Percentiles rank a stretch among this genome's conserved stretches.
Evolutionary conservation across 2,797 vertebrate genomes (phyloP).

Genomic region (Octomys mimax): DNA sequence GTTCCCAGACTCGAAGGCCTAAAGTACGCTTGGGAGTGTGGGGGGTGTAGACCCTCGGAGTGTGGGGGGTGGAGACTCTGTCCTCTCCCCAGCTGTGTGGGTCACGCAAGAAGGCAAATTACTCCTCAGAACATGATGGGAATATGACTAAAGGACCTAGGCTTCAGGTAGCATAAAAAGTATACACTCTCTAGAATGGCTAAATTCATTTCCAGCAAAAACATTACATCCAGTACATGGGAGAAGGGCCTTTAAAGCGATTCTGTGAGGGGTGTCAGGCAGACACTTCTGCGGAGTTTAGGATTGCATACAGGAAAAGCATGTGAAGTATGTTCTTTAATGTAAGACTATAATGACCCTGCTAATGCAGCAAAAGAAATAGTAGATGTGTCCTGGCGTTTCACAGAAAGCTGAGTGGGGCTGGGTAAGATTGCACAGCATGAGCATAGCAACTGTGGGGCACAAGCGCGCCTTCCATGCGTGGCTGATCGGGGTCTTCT

Average conservation of each 20-base stretch:
- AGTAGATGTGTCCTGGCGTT: neutral
- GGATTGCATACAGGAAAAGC: neutral
- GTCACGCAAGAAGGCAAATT: accelerated
- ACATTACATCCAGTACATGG: neutral
- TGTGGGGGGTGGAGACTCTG: neutral
- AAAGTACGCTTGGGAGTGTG: neutral
- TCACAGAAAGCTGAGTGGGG: neutral
- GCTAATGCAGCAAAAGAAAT: neutral
- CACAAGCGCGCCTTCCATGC: no score
- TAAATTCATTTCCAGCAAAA: neutral
- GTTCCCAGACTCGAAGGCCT: neutral
- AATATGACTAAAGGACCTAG: neutral
- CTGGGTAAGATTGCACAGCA: neutral
- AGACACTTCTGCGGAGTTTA: neutral
- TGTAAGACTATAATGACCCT: neutral
- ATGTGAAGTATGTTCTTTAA: neutral
- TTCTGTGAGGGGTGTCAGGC: neutral
- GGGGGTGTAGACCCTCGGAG: neutral
- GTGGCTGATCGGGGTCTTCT: neutral
- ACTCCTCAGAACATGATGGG: neutral
- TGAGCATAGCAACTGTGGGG: neutral
- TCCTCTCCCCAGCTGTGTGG: neutral
- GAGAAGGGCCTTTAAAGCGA: neutral
- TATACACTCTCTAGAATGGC: neutral
- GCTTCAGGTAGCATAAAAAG: neutral